Conservation (phyloP, 1,140 invertebrate genomes). For the Kradibia gibbosae region DNA sequence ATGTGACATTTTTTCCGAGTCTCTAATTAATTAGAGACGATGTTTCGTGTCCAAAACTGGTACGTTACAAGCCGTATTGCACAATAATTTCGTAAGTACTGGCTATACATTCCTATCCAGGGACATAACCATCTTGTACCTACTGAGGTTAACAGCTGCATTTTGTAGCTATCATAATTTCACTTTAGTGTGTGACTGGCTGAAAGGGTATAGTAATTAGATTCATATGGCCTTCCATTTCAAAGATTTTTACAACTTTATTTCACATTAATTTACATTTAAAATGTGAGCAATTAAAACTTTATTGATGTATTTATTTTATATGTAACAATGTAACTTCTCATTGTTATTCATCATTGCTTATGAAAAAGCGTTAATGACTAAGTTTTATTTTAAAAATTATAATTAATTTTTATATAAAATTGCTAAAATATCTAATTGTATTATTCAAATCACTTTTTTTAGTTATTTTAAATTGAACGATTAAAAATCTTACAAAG, state of each 20-base stretch:
- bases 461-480: no score
- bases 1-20: no score
- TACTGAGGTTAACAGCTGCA: neutral
- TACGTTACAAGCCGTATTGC: no score
- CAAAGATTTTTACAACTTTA: neutral
- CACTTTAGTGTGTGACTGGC: neutral
- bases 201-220: neutral
- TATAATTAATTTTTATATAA: no score
- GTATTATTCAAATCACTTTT: no score
- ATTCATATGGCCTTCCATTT: neutral
- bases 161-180: slow-evolving; percentile 9
- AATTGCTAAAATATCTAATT: no score
- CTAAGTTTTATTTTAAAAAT: no score
- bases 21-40: no score
- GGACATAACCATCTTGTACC: neutral
- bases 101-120: neutral
- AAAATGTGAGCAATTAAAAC: neutral
- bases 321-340: no score
- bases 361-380: no score
- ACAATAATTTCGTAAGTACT: neutral
- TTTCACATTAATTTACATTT: slow-evolving; percentile 6
- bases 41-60: neutral
- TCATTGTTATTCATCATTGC: no score
- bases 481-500: no score
- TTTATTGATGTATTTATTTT: neutral